Evolutionary conservation across 2,113 vertebrate species (phyloP).

Genomic region (Neogale vison): DNA sequence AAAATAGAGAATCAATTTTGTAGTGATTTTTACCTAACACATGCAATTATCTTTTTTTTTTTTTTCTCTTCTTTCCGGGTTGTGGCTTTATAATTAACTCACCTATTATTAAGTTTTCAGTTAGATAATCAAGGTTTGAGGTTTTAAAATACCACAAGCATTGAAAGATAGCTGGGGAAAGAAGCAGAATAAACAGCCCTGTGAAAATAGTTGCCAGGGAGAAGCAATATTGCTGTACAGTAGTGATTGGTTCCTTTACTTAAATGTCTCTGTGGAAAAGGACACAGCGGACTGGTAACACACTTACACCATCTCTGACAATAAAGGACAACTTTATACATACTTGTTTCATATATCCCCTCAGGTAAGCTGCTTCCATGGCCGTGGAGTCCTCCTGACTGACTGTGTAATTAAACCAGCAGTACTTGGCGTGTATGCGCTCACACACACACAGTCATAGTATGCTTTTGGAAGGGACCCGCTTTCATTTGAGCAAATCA

Average conservation of each 20-base stretch:
- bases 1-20: conserved; percentile 47
- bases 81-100: conserved; percentile 31
- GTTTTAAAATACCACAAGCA: conserved; percentile 47
- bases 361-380: background rate
- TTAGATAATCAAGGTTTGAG: background rate
- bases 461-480: background rate
- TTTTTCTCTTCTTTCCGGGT: background rate
- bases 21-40: conserved; percentile 35
- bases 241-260: background rate
- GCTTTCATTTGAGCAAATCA: conserved; percentile 49
- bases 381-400: background rate
- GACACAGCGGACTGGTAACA: background rate
- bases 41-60: conserved; percentile 10
- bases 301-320: background rate
- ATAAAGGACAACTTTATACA: background rate
- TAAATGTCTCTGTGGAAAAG: conserved; percentile 42
- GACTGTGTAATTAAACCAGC: background rate
- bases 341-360: conserved; percentile 28
- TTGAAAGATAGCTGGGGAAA: background rate
- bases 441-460: background rate
- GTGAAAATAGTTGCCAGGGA: background rate
- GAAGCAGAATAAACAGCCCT: conserved; percentile 10
- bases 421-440: background rate
- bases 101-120: conserved; percentile 24
- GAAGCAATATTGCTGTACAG: background rate